A percentile compares a stretch with the other conserved stretches of the same genome.
Evolutionary conservation across 2,113 vertebrate species (phyloP).

Genomic region (Leucosticte australis): DNA sequence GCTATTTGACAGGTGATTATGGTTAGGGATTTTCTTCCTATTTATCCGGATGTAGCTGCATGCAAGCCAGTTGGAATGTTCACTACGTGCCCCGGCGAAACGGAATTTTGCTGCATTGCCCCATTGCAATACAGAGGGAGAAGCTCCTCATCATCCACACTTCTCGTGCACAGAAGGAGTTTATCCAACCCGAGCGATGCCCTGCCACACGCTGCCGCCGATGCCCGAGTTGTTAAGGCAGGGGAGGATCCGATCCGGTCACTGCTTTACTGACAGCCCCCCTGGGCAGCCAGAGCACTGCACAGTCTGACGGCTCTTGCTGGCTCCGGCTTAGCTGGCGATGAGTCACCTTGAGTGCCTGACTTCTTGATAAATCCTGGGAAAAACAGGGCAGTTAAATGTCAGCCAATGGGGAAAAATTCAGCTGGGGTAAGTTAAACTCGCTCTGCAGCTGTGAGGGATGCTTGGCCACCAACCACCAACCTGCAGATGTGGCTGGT

Average conservation of each 20-base stretch:
- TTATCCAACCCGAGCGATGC: neutral
- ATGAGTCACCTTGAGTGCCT: slow-evolving; percentile 28
- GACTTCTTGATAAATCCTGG: slow-evolving; percentile 12
- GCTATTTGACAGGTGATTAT: neutral
- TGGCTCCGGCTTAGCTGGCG: neutral
- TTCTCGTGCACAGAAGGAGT: neutral
- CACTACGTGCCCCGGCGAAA: fast-evolving
- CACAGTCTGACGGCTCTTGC: neutral
- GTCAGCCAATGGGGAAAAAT: neutral
- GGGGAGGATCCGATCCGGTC: neutral
- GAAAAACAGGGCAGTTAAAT: slow-evolving; percentile 17
- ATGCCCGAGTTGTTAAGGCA: neutral
- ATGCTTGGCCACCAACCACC: neutral
- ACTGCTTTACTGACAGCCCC: neutral
- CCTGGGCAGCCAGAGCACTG: neutral
- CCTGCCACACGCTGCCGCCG: neutral
- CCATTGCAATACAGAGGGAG: neutral
- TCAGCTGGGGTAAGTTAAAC: neutral
- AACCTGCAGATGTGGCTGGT: neutral
- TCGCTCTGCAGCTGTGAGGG: neutral
- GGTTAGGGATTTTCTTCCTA: neutral
- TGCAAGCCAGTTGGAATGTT: neutral
- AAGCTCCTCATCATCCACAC: neutral
- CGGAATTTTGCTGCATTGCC: neutral
- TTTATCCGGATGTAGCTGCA: neutral